These are phyloP conservation scores for Spilarctia lutea DNA, from an alignment of 2,888 invertebrate species.

Conservation along the genomic window DNA sequence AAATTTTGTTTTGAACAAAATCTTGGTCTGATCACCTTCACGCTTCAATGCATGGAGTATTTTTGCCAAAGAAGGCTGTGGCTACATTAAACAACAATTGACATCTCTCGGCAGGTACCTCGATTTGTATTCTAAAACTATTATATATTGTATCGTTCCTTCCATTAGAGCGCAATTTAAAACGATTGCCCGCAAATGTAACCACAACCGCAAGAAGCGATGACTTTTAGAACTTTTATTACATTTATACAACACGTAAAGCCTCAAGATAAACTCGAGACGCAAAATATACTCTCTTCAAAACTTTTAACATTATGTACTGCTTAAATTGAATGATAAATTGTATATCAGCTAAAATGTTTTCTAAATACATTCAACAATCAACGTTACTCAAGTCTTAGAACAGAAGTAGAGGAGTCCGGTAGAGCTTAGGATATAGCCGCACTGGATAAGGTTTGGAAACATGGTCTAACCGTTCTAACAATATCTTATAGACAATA, in stretches of 20 bases:
- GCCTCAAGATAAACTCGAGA: slow-evolving; percentile 28
- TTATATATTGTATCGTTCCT: background rate
- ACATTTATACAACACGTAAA: slow-evolving; percentile 40
- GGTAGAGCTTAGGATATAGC: slow-evolving; percentile 39
- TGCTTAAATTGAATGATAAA: slow-evolving; percentile 55
- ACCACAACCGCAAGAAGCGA: slow-evolving; percentile 34
- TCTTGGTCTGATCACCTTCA: slow-evolving; percentile 40
- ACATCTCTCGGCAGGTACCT: background rate
- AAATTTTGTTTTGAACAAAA: slow-evolving; percentile 34
- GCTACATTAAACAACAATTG: slow-evolving; percentile 21
- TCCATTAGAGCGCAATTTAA: slow-evolving; percentile 3
- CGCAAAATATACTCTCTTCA: slow-evolving; percentile 33
- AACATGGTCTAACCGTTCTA: slow-evolving; percentile 55
- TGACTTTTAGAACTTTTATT: slow-evolving; percentile 31
- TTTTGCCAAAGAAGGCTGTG: slow-evolving; percentile 11
- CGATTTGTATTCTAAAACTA: background rate
- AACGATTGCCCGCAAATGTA: slow-evolving; percentile 27
- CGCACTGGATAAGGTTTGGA: slow-evolving; percentile 26
- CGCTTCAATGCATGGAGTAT: slow-evolving; percentile 28
- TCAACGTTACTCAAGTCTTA: slow-evolving; percentile 78
- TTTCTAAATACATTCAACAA: slow-evolving; percentile 76
- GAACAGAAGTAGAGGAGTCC: slow-evolving; percentile 64
- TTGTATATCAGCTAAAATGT: slow-evolving; percentile 61
- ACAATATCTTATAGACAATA: slow-evolving; percentile 74
- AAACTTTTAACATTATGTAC: slow-evolving; percentile 42